These are phyloP conservation scores for Rhinichthys klamathensis DNA, from an alignment of 2,113 vertebrate species.

Conservation along the genomic window DNA sequence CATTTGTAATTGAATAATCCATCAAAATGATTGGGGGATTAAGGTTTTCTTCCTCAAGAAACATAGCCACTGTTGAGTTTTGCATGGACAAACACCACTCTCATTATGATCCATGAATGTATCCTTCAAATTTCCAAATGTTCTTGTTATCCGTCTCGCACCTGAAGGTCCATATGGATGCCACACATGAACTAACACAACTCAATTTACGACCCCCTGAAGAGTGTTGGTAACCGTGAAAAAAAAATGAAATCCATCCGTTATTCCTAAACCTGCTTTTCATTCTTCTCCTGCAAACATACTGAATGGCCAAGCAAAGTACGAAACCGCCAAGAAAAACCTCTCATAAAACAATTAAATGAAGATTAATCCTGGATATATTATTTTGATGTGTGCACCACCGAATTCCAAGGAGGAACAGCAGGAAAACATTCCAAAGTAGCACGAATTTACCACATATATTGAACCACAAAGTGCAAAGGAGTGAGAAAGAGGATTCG, in stretches of 20 bases:
- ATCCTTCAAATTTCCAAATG: background rate
- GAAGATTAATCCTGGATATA: background rate
- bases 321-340: background rate
- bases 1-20: slow-evolving; percentile 2
- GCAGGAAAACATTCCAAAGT: slow-evolving; percentile 1
- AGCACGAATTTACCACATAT: slow-evolving; percentile 38
- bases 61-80: background rate
- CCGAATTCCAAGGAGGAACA: slow-evolving; percentile 17
- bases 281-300: background rate
- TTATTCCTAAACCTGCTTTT: background rate
- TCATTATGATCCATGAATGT: background rate
- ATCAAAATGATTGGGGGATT: background rate
- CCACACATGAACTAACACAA: slow-evolving; percentile 34
- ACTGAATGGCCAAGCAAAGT: background rate
- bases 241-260: slow-evolving; percentile 15
- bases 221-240: background rate
- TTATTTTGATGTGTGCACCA: background rate
- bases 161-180: slow-evolving; percentile 24
- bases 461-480: slow-evolving; percentile 32
- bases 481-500: slow-evolving; percentile 48
- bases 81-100: background rate
- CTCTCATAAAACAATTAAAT: slow-evolving; percentile 8
- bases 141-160: background rate
- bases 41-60: slow-evolving; percentile 1
- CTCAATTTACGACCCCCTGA: slow-evolving; percentile 21